A percentile compares a stretch with the other conserved stretches of the same genome.
phyloP scores from a whole-genome alignment of 1,140 invertebrate genomes.

The Caenorhabditis tropicalis region DNA sequence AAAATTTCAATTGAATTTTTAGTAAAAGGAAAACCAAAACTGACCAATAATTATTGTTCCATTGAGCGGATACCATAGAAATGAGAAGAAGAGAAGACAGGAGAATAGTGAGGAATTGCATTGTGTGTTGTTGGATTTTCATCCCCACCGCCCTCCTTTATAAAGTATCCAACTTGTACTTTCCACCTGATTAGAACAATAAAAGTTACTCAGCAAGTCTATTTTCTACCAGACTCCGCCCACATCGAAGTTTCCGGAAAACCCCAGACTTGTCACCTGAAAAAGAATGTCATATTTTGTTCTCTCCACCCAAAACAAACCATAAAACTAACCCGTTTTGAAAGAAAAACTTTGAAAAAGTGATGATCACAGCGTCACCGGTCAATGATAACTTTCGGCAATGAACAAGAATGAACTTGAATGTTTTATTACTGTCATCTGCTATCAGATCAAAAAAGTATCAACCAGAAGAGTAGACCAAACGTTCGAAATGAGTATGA shows the following conservation, averaged over 20 bases:
- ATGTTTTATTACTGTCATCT: background rate
- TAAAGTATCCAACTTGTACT: background rate
- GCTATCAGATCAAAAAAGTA: slow-evolving; percentile 30
- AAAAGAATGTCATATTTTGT: background rate
- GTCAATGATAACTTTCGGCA: background rate
- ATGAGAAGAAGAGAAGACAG: background rate
- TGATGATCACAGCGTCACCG: background rate
- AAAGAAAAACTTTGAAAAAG: background rate
- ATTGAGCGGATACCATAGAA: background rate
- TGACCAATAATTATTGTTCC: background rate
- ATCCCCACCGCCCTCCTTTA: background rate
- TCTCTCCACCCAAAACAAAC: background rate
- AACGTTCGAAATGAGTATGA: background rate
- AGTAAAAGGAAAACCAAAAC: background rate
- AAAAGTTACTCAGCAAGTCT: background rate
- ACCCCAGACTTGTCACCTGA: too few relatives aligned
- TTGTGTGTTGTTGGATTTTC: background rate
- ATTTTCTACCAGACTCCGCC: background rate
- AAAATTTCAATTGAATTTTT: too few relatives aligned
- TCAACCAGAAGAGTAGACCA: background rate
- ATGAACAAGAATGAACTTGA: background rate
- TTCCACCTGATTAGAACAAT: background rate
- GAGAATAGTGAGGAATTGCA: background rate
- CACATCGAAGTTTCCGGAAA: background rate
- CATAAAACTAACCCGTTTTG: background rate